Percentiles rank a stretch among this genome's conserved stretches.
phyloP scores from a whole-genome alignment of 2,888 invertebrate species.

The Apantesis nais region DNA sequence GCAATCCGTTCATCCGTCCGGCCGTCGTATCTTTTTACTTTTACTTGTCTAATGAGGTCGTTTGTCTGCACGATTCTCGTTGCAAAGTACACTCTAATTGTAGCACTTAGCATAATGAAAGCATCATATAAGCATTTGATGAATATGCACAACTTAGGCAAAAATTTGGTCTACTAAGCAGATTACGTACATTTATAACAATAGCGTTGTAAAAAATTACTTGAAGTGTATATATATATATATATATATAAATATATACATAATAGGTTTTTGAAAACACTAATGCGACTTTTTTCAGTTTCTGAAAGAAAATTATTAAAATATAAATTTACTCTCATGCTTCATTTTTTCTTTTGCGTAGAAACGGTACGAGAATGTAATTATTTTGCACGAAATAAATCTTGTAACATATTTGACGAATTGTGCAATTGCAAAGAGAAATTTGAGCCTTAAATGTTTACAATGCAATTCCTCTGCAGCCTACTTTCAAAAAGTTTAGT shows the following conservation, averaged over 20 bases:
- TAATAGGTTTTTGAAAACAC: too few relatives aligned
- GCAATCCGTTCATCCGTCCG: too few relatives aligned
- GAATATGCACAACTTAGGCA: slow-evolving; percentile 13
- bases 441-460: slow-evolving; percentile 12
- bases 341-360: background rate
- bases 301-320: too few relatives aligned
- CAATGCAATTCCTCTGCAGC: slow-evolving; percentile 16
- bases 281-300: too few relatives aligned
- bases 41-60: slow-evolving; percentile 35
- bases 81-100: slow-evolving; percentile 30
- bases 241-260: too few relatives aligned
- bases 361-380: background rate
- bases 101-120: slow-evolving; percentile 30
- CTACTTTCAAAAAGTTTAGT: slow-evolving; percentile 19
- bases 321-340: background rate
- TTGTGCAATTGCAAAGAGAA: slow-evolving; percentile 22
- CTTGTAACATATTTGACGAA: slow-evolving; percentile 8
- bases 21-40: slow-evolving; percentile 21
- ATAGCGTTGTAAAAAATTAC: background rate
- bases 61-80: slow-evolving; percentile 19
- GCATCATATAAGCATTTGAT: slow-evolving; percentile 20
- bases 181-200: background rate
- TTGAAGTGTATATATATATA: background rate
- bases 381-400: background rate
- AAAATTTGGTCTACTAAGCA: background rate